These are phyloP conservation scores for Neocrepidodera transversa DNA, from an alignment of 2,888 invertebrate species.

Conservation along the genomic window DNA sequence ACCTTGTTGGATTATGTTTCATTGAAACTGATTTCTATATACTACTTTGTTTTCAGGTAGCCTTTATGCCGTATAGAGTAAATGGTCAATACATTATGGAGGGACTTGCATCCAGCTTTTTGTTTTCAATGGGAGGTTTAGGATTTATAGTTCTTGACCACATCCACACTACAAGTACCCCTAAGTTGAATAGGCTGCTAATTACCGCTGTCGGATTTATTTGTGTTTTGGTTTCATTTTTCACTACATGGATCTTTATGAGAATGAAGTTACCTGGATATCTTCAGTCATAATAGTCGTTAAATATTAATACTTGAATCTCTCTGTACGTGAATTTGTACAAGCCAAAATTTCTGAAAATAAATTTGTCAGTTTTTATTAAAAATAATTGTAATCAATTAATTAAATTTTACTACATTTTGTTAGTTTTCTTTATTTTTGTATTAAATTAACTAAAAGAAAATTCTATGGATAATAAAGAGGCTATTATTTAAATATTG, in stretches of 20 bases:
- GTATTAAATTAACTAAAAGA: too few relatives aligned
- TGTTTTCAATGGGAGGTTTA: slow-evolving; percentile 94
- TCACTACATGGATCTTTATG: slow-evolving; percentile 98
- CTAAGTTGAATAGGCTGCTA: slow-evolving; percentile 88
- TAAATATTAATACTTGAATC: too few relatives aligned
- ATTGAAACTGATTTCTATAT: too few relatives aligned
- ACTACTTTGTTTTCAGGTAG: slow-evolving; percentile 74
- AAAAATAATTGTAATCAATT: too few relatives aligned
- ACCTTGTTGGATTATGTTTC: too few relatives aligned
- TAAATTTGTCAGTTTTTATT: too few relatives aligned
- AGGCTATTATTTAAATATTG: too few relatives aligned
- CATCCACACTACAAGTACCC: slow-evolving; percentile 86
- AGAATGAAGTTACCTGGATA: slow-evolving; percentile 95
- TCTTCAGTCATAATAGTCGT: slow-evolving; percentile 70
- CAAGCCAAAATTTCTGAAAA: too few relatives aligned
- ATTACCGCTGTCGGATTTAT: slow-evolving; percentile 90
- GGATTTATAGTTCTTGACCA: slow-evolving; percentile 97
- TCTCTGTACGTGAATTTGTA: too few relatives aligned
- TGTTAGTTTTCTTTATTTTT: too few relatives aligned
- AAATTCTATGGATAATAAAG: too few relatives aligned
- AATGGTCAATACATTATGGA: slow-evolving; percentile 99
- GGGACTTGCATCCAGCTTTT: slow-evolving; percentile 95
- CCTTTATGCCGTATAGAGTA: slow-evolving; percentile 97
- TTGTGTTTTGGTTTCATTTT: slow-evolving; percentile 91
- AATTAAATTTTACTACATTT: too few relatives aligned